Conservation (phyloP, 2,113 vertebrate species). For the Pseudopodoces humilis region DNA sequence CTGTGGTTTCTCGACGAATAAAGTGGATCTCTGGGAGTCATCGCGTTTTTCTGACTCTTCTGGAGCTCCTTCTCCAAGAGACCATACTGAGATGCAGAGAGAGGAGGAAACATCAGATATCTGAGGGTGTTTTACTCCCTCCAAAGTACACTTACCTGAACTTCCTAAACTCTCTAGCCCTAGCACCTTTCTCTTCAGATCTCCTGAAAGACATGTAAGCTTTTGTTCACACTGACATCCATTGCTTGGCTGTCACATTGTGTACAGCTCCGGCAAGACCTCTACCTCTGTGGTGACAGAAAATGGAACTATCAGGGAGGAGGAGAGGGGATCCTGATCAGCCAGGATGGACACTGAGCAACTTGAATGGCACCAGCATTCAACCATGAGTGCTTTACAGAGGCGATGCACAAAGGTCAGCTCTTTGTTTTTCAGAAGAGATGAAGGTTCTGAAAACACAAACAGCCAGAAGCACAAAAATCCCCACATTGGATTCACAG, state of each 20-base stretch:
- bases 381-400: conserved; percentile 35
- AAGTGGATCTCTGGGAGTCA: conserved; percentile 79
- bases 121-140: neutral
- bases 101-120: conserved; percentile 35
- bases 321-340: neutral
- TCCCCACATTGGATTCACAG: neutral
- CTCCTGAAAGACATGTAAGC: neutral
- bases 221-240: conserved; percentile 30
- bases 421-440: conserved; percentile 61
- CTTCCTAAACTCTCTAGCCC: neutral
- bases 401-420: neutral
- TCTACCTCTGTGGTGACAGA: neutral
- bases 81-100: conserved; percentile 83
- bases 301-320: neutral
- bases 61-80: conserved; percentile 82
- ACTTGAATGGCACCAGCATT: conserved; percentile 8
- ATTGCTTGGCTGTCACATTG: neutral
- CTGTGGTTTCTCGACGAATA: conserved; percentile 90
- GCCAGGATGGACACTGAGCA: neutral
- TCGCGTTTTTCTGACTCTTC: conserved; percentile 88
- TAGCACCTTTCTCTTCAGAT: conserved; percentile 36
- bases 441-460: conserved; percentile 46
- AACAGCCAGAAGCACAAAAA: conserved; percentile 21
- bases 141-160: conserved; percentile 65
- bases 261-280: neutral